Evolutionary conservation across 2,888 invertebrate species (phyloP), one percentile per base, ranked within the genome.

Genomic region (Eupithecia pulchellata): DNA sequence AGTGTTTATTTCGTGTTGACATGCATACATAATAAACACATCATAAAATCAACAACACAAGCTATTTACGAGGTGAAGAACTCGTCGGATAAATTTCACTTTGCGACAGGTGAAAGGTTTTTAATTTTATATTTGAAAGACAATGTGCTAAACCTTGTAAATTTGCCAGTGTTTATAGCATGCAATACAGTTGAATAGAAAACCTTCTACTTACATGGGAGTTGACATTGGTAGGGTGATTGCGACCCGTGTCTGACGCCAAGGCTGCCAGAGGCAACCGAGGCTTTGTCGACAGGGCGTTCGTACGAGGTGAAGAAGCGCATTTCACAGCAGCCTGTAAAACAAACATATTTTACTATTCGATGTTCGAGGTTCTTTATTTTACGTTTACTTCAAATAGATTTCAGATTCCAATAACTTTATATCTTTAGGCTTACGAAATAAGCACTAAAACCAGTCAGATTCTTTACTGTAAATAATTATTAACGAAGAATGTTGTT

Each of bases 311-410:
- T 82, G 92, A 93, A 77, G 94, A 90, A 87, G 89, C 94, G 86
- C 92, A 92, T 91, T 94, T 94, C 79, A 94, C 92, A 84, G 93
- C 93, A 89, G 93, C 92, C 94, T 94, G 91, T 52, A 61, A 57
- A 77, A 82, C 66, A 82, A 84, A 81, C 25, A 76, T 14, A 20
- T 39, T 52, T 61, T 25, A 68, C 52, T 30, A 68, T 64, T 27
- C 32, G 11, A 17, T n/a, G n/a, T 11, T 30, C 17, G 39, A 8
- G n/a, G n/a, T n/a, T n/a, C n/a, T n/a, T n/a, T n/a, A n/a, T n/a
- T n/a, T n/a, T n/a, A n/a, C n/a, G n/a, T n/a, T n/a, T n/a, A n/a
- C n/a, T n/a, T n/a, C n/a, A n/a, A n/a, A n/a, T n/a, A n/a, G n/a
- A n/a, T n/a, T n/a, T n/a, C n/a, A n/a, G n/a, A n/a, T n/a, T n/a